Percentiles rank a stretch among this genome's conserved stretches.
These are phyloP conservation scores for Plagodis dolabraria DNA, from an alignment of 2,888 invertebrate species.

Conservation along the genomic window DNA sequence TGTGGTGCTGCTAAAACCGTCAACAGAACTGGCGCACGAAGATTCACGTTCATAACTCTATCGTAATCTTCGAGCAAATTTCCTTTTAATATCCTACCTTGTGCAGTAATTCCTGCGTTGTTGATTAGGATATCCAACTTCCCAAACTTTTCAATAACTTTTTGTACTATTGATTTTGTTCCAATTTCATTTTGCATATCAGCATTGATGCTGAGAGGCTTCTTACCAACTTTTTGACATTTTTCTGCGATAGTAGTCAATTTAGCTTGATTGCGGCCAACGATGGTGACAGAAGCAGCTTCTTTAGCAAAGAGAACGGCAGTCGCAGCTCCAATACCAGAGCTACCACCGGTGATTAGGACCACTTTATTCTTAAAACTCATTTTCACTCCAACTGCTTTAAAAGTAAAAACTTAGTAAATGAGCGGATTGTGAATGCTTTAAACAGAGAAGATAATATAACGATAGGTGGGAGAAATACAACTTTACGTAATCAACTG, in stretches of 20 bases:
- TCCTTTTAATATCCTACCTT: constrained; percentile 1
- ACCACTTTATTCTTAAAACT: constrained; percentile 42
- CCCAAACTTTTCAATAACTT: constrained; percentile 44
- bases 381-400: constrained; percentile 13
- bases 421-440: no score
- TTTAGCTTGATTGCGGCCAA: constrained; percentile 44
- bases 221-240: constrained; percentile 29
- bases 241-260: constrained; percentile 33
- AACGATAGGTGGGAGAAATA: no score
- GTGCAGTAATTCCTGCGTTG: constrained; percentile 46
- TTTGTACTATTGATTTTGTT: constrained; percentile 37
- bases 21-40: constrained; percentile 20
- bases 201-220: constrained; percentile 42
- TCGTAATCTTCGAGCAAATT: constrained; percentile 18
- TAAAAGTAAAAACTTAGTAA: not conserved
- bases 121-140: constrained; percentile 53
- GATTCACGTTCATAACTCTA: constrained; percentile 7
- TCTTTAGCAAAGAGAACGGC: constrained; percentile 47
- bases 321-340: constrained; percentile 53
- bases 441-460: no score
- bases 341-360: constrained; percentile 50
- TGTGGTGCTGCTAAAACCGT: constrained; percentile 43
- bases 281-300: constrained; percentile 47
- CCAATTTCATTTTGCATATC: constrained; percentile 50
- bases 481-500: no score